Conservation (phyloP, 1,140 invertebrate species). For the Samia ricini region DNA sequence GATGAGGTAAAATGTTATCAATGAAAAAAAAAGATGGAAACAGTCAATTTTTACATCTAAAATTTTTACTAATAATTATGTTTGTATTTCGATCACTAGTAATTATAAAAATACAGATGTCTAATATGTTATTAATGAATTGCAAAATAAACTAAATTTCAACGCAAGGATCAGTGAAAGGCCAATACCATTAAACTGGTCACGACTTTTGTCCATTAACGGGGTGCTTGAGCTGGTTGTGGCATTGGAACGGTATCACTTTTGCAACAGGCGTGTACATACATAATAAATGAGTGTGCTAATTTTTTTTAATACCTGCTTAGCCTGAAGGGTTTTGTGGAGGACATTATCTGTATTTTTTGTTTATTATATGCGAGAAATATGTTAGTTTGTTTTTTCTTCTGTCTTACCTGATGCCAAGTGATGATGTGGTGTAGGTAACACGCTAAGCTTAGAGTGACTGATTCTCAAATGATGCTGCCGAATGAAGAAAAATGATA, state of each 20-base stretch:
- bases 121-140: neutral
- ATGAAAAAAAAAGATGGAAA: no score
- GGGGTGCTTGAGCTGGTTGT: slow-evolving; percentile 1
- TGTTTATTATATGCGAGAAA: no score
- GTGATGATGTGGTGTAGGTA: no score
- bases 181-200: slow-evolving; percentile 24
- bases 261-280: neutral
- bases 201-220: slow-evolving; percentile 27
- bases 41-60: no score
- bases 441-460: no score
- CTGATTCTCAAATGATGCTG: no score
- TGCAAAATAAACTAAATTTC: neutral
- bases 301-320: neutral
- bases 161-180: slow-evolving; percentile 28
- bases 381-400: no score
- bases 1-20: no score
- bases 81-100: no score
- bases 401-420: no score
- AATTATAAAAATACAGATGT: neutral
- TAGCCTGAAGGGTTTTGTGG: neutral
- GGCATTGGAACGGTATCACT: slow-evolving; percentile 24
- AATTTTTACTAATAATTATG: no score
- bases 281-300: neutral
- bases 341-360: neutral
- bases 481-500: no score